phyloP scores from a whole-genome alignment of 2,113 vertebrate species.

The Melanocharis versteri region DNA sequence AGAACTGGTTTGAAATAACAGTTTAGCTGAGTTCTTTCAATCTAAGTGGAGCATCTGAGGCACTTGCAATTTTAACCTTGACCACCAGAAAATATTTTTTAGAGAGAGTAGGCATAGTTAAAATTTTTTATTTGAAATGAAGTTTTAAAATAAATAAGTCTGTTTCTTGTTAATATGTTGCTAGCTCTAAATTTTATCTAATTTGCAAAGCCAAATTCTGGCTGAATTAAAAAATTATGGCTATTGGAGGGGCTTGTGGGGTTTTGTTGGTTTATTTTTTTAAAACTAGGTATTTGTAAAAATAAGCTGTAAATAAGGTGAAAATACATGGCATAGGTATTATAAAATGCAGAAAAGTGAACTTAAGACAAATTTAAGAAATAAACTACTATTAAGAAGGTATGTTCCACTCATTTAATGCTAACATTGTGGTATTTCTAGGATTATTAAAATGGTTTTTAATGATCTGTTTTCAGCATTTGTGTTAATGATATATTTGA shows the following conservation, averaged over 20 bases:
- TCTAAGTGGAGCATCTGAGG: background rate
- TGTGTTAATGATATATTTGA: background rate
- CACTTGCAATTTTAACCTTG: background rate
- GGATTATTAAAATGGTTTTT: background rate
- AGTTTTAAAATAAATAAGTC: background rate
- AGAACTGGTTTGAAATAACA: background rate
- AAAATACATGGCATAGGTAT: background rate
- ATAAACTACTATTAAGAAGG: background rate
- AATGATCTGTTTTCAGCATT: background rate
- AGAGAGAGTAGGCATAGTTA: background rate
- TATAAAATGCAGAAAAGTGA: background rate
- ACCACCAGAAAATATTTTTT: background rate
- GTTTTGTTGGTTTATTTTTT: background rate
- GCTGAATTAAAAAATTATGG: background rate
- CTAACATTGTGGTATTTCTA: background rate
- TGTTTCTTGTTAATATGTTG: background rate
- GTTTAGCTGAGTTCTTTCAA: background rate
- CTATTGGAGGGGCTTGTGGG: accelerated
- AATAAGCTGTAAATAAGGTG: background rate
- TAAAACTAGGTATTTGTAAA: background rate
- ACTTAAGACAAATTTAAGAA: background rate
- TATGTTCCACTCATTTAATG: background rate
- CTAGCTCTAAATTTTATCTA: background rate
- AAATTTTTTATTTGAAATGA: background rate
- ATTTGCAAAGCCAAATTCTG: background rate